phyloP scores from a whole-genome alignment of 2,888 invertebrate genomes.

The Agriotes lineatus region DNA sequence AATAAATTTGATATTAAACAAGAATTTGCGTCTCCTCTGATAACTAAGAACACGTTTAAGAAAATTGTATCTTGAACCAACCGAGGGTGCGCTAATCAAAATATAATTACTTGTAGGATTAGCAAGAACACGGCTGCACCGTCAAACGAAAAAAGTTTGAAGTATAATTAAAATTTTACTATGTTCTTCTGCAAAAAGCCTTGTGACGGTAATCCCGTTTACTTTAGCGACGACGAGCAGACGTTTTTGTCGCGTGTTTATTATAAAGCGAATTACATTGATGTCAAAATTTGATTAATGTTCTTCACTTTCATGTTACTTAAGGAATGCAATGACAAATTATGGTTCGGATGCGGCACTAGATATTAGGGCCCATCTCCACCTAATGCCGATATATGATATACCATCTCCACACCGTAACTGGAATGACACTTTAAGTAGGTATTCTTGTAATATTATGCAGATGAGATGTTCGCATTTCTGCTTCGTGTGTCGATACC shows the following conservation, averaged over 20 bases:
- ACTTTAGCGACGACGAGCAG: conserved; percentile 19
- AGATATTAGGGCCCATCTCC: conserved; percentile 51
- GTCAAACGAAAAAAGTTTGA: neutral
- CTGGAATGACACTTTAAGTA: conserved; percentile 40
- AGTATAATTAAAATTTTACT: conserved; percentile 20
- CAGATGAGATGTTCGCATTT: conserved; percentile 26
- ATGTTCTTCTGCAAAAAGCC: conserved; percentile 23
- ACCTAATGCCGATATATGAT: conserved; percentile 38
- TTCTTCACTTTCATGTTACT: conserved; percentile 52
- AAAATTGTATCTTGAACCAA: too few species aligned
- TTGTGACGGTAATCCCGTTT: conserved; percentile 26
- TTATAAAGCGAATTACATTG: conserved; percentile 47
- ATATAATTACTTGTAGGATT: too few species aligned
- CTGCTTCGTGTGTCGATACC: conserved; percentile 14
- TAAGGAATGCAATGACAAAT: conserved; percentile 59
- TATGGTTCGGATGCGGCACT: conserved; percentile 54
- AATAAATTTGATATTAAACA: too few species aligned
- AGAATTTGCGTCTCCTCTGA: too few species aligned
- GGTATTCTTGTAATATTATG: conserved; percentile 42
- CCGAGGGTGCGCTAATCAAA: too few species aligned
- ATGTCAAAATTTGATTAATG: conserved; percentile 55
- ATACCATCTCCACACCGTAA: conserved; percentile 30
- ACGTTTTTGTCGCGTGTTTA: conserved; percentile 41
- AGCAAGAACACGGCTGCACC: neutral
- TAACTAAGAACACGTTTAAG: too few species aligned